Conservation (phyloP, 1,140 invertebrate genomes). For the Drosophila rufa region DNA sequence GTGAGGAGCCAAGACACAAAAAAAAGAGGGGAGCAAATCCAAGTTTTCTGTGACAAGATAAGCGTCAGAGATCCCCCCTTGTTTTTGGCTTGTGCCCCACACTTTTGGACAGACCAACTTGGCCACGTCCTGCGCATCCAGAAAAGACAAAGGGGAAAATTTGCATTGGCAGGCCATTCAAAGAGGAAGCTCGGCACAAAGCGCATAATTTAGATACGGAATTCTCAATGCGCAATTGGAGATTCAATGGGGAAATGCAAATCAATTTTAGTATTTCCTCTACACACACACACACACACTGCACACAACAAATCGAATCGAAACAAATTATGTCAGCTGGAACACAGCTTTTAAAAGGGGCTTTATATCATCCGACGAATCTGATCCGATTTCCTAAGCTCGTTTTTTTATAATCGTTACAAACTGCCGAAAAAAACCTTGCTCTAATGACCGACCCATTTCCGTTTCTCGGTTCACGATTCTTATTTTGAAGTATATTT, state of each 20-base stretch:
- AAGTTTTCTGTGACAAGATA: conserved; percentile 65
- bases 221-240: conserved; percentile 61
- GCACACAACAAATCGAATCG: conserved; percentile 20
- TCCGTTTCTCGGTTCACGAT: conserved; percentile 28
- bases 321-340: conserved; percentile 35
- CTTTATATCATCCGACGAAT: conserved; percentile 6
- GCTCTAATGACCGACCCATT: conserved; percentile 63
- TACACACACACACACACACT: background rate
- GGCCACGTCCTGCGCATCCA: conserved; percentile 23
- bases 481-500: conserved; percentile 33
- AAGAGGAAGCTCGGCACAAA: conserved; percentile 30
- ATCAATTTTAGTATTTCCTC: conserved; percentile 43
- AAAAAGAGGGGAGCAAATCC: conserved; percentile 20
- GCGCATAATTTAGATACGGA: conserved; percentile 71
- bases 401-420: conserved; percentile 15
- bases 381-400: conserved; percentile 7
- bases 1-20: conserved; percentile 6
- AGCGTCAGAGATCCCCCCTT: conserved; percentile 35
- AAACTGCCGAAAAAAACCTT: conserved; percentile 26
- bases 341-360: conserved; percentile 22
- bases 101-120: conserved; percentile 17
- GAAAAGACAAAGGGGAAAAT: conserved; percentile 57
- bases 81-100: conserved; percentile 63
- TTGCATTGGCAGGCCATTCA: conserved; percentile 69
- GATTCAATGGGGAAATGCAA: conserved; percentile 62